A percentile compares a stretch with the other conserved stretches of the same genome.
phyloP scores from a whole-genome alignment of 2,797 vertebrate genomes.

The Chelon auratus region DNA sequence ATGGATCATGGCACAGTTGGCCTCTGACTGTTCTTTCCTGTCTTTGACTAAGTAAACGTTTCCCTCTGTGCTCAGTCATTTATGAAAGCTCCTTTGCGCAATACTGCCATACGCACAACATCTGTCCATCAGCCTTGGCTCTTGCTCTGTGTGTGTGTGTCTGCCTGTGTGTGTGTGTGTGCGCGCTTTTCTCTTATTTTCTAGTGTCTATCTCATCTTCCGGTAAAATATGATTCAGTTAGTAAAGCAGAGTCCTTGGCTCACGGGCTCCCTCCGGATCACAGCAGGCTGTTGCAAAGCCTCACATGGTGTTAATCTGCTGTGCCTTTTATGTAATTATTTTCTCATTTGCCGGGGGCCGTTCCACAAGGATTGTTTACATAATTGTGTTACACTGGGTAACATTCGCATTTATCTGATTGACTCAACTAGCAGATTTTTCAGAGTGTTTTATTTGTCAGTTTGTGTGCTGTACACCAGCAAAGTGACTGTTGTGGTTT shows the following conservation, averaged over 20 bases:
- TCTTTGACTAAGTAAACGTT: slow-evolving; percentile 81
- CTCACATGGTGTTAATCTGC: slow-evolving; percentile 35
- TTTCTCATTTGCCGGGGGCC: slow-evolving; percentile 28
- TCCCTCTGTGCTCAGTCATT: slow-evolving; percentile 76
- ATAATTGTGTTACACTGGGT: slow-evolving; percentile 6
- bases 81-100: slow-evolving; percentile 74
- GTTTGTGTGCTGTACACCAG: neutral
- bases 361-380: slow-evolving; percentile 11
- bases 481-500: neutral
- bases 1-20: slow-evolving; percentile 74
- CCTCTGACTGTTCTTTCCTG: slow-evolving; percentile 75
- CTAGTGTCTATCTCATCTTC: slow-evolving; percentile 45
- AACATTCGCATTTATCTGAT: slow-evolving; percentile 8
- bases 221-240: slow-evolving; percentile 51
- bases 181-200: slow-evolving; percentile 18
- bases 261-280: slow-evolving; percentile 31
- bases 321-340: slow-evolving; percentile 16
- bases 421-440: slow-evolving; percentile 4
- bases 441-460: slow-evolving; percentile 15
- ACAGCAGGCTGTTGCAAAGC: slow-evolving; percentile 25
- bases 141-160: slow-evolving; percentile 25
- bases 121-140: slow-evolving; percentile 76
- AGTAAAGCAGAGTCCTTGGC: slow-evolving; percentile 19
- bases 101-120: slow-evolving; percentile 66
- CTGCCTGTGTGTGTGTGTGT: slow-evolving; percentile 8